Evolutionary conservation across 2,113 vertebrate genomes (phyloP).

Genomic region (Dipodomys stephensi): DNA sequence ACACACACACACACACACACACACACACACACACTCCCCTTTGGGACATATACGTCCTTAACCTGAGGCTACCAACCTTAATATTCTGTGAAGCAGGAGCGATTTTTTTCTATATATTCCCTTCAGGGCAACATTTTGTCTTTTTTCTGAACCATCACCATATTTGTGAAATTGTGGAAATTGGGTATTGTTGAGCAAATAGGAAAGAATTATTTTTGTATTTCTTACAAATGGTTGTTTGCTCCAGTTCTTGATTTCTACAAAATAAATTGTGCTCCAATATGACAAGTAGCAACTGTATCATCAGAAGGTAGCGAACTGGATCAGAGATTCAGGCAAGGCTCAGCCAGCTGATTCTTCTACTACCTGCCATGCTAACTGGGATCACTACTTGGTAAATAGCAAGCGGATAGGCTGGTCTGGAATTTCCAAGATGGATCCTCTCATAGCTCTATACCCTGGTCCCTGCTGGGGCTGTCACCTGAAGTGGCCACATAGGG

Average conservation of each 20-base stretch:
- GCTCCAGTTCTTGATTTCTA: not conserved
- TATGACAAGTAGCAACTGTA: not conserved
- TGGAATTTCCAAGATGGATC: not conserved
- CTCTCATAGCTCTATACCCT: not conserved
- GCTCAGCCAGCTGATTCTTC: not conserved
- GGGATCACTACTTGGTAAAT: not conserved
- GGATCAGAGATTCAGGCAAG: not conserved
- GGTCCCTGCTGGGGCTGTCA: not conserved
- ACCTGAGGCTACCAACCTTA: not conserved
- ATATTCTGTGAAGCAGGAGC: not conserved
- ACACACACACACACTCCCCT: too few species aligned
- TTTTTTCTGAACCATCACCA: not conserved
- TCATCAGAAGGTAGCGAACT: not conserved
- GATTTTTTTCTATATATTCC: not conserved
- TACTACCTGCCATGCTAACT: fast-evolving
- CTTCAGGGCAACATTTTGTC: not conserved
- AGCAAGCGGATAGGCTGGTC: not conserved
- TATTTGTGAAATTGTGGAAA: not conserved
- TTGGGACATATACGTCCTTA: not conserved
- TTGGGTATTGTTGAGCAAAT: not conserved
- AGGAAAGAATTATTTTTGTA: not conserved
- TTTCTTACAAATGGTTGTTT: constrained; percentile 29
- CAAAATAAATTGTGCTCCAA: not conserved
- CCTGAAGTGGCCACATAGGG: not conserved
- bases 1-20: too few species aligned